Conservation (phyloP, 1,140 invertebrate species). For the Mercenaria mercenaria region DNA sequence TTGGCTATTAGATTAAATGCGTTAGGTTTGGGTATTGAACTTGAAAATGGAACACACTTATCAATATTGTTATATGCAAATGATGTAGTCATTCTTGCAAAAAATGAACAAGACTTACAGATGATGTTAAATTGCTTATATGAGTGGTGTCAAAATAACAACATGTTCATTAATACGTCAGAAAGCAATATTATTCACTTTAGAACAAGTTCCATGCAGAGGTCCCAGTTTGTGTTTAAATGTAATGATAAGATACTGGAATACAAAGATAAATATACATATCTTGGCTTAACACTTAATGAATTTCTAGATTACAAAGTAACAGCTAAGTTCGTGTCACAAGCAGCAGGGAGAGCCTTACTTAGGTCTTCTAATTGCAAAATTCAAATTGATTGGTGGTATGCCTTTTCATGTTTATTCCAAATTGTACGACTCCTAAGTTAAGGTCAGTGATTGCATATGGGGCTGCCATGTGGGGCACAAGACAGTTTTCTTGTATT, state of each 20-base stretch:
- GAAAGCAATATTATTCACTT: slow-evolving; percentile 26
- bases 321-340: slow-evolving; percentile 29
- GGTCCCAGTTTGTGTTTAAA: slow-evolving; percentile 21
- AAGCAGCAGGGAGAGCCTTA: slow-evolving; percentile 20
- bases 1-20: slow-evolving; percentile 48
- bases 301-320: slow-evolving; percentile 39
- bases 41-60: slow-evolving; percentile 50
- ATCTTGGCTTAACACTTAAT: slow-evolving; percentile 17
- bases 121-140: slow-evolving; percentile 13
- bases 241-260: not conserved
- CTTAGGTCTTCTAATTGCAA: slow-evolving; percentile 22
- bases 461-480: not conserved
- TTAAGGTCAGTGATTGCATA: not conserved
- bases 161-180: not conserved
- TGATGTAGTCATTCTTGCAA: slow-evolving; percentile 59
- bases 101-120: slow-evolving; percentile 58
- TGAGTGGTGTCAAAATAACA: slow-evolving; percentile 24
- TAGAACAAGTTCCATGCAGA: not conserved
- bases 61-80: slow-evolving; percentile 27
- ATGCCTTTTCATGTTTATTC: not conserved
- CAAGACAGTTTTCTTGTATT: slow-evolving; percentile 47
- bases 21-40: slow-evolving; percentile 43
- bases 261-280: not conserved
- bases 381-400: slow-evolving; percentile 6
- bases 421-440: too few species aligned